phyloP scores from a whole-genome alignment of 2,113 vertebrate genomes.

The Galeopterus variegatus region DNA sequence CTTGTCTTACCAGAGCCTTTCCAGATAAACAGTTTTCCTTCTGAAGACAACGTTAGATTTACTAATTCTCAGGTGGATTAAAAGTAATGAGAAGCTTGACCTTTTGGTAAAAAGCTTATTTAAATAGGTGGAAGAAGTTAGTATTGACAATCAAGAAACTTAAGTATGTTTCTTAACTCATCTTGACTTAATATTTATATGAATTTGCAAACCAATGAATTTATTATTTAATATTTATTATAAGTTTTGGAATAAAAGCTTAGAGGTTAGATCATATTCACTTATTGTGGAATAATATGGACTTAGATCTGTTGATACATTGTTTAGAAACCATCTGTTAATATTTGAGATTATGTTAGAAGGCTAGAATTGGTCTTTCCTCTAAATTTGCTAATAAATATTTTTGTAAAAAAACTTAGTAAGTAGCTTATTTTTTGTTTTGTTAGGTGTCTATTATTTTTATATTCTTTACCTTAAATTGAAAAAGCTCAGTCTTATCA shows the following conservation, averaged over 20 bases:
- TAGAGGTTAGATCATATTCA: neutral
- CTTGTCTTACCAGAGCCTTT: slow-evolving; percentile 39
- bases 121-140: slow-evolving; percentile 51
- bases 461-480: slow-evolving; percentile 48
- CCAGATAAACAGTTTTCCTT: slow-evolving; percentile 10
- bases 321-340: slow-evolving; percentile 50
- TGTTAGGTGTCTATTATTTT: slow-evolving; percentile 49
- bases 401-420: slow-evolving; percentile 54
- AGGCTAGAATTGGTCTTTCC: neutral
- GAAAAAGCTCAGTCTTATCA: neutral
- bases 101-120: slow-evolving; percentile 55
- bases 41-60: slow-evolving; percentile 48
- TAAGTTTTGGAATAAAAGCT: slow-evolving; percentile 63
- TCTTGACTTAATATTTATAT: slow-evolving; percentile 51
- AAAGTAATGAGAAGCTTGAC: slow-evolving; percentile 60
- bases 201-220: slow-evolving; percentile 68
- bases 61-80: slow-evolving; percentile 25
- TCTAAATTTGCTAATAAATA: slow-evolving; percentile 49
- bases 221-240: slow-evolving; percentile 55
- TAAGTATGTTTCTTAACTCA: slow-evolving; percentile 46
- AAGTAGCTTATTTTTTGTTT: neutral
- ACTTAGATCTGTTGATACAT: slow-evolving; percentile 32
- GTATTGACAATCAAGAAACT: slow-evolving; percentile 32
- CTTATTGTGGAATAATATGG: slow-evolving; percentile 52
- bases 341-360: slow-evolving; percentile 58